Evolutionary conservation across 64 coral and sea anemone genomes (phyloP), one percentile per base, ranked within the genome.

Genomic region (Stichodactyla mertensii): DNA sequence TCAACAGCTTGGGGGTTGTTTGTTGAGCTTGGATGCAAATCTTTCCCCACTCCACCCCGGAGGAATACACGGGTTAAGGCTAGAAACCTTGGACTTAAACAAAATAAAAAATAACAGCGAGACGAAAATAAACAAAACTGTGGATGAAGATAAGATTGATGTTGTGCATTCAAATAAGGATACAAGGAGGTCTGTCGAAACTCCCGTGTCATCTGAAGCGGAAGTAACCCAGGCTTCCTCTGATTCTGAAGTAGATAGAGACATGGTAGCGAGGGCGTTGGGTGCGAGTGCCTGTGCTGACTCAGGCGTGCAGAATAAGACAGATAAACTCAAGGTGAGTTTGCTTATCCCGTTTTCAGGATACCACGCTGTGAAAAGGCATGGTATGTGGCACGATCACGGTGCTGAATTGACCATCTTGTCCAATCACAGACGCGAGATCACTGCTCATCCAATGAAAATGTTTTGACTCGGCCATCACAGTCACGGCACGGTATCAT

Each of bases 251-350:
- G 77, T 70, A 10, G 94, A 95, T 87, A 92, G 85, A 90, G 79
- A 87, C 52, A 88, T 86, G 70, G 91, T 90, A 0, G 94, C 88
- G n/a, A 92, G 85, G 54, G 91, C 91, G 1, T 10, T 96, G 88
- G 85, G 90, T 52, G 52, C 94, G 4, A 92, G 94, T 55, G 94
- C 94, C 15, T 96, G 94, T 84, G 86, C 80, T 88, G 94, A 96
- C 56, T 60, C 57, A 60, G 83, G 88, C 51, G 61, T 96, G 22
- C 86, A 96, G 16, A 96, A 92, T 64, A 56, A 91, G 78, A 92
- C 89, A 6, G 91, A 96, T 13, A 92, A 87, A 90, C 74, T 96
- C 14, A 96, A 96, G 91, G 93, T 95, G 52, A 10, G 56, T 9
- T 16, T n/a, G 10, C 19, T 24, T 77, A 27, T 55, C 7, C 52